Base-by-base conservation (phyloP, 1,140 invertebrate species). In the Drosophila guanche region DNA sequence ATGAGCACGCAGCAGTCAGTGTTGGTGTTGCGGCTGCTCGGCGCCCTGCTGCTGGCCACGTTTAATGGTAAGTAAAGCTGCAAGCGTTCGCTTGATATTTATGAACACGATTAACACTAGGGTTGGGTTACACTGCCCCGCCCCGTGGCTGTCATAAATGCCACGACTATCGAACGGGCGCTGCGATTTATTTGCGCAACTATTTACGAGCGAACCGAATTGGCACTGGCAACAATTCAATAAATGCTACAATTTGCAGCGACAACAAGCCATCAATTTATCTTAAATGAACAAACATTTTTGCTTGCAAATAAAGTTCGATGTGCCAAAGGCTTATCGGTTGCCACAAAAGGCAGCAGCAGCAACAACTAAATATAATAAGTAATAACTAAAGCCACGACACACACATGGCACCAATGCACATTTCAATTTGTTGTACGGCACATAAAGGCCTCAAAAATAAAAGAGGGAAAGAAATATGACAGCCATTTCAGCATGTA, bases 281-380 rank as follows among this genome's bases (percentile, higher is more conserved):
- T 83, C 83, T 88, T 88, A 89, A 88, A 88, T 79, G 83, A 88
- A 88, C 83, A 88, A 88, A 88, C 85, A 88, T 78, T 83, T 88
- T 76, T 61, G 41, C 67, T 16, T 55, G 55, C 63, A 88, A 85
- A 85, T 86, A 85, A 81, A 81, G 69, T 79, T 45, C 68, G 72
- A 86, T 86, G 77, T 71, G 65, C 79, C 69, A 77, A 81, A 59
- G 85, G 78, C 83, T 85, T 85, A 85, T 88, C 81, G 63, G 63
- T 52, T 66, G 81, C 77, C 77, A 67, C 80, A 85, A 85, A 83
- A 81, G 73, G 63, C 77, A 33, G 46, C 76, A 62, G 25, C 43
- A 27, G n/a, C 22, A 63, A 54, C 45, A 75, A 41, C 63, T 70
- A 71, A 48, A 46, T 70, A 71, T 59, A 43, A 70, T 60, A 27